phyloP scores from a whole-genome alignment of 1,140 invertebrate species.

The Rhizoglyphus robini region DNA sequence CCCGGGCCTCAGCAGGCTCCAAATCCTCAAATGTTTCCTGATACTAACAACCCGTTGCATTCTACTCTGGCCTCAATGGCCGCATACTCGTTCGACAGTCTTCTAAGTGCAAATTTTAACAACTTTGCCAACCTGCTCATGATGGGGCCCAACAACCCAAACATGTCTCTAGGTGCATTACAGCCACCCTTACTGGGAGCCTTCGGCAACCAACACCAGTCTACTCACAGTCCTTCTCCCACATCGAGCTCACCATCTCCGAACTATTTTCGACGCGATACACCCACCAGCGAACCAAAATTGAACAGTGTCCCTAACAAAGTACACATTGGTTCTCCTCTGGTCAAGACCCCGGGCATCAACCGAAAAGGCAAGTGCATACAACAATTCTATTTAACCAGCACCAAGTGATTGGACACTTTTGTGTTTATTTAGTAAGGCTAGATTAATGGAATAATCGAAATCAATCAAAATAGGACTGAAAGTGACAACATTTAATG shows the following conservation, averaged over 20 bases:
- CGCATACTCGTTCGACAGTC: slow-evolving; percentile 23
- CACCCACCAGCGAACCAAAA: background rate
- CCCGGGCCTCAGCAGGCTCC: slow-evolving; percentile 4
- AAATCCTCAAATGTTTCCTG: background rate
- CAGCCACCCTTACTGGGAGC: background rate
- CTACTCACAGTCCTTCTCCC: background rate
- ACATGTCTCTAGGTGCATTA: background rate
- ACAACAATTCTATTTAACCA: too few relatives aligned
- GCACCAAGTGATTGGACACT: too few relatives aligned
- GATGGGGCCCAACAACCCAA: slow-evolving; percentile 5
- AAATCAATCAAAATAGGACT: too few relatives aligned
- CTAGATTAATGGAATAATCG: too few relatives aligned
- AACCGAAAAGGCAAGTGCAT: slow-evolving; percentile 5
- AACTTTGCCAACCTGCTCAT: slow-evolving; percentile 7
- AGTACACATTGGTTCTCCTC: background rate
- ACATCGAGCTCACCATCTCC: background rate
- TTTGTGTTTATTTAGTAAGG: too few relatives aligned
- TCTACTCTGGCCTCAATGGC: slow-evolving; percentile 10
- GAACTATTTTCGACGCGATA: slow-evolving; percentile 2
- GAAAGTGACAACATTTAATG: too few relatives aligned
- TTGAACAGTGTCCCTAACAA: too few relatives aligned
- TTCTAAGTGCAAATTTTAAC: slow-evolving; percentile 23
- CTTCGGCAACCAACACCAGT: background rate
- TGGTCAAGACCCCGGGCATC: background rate
- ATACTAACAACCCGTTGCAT: background rate